Evolutionary conservation across 2,113 vertebrate species (phyloP).

Genomic region (Athene cunicularia): DNA sequence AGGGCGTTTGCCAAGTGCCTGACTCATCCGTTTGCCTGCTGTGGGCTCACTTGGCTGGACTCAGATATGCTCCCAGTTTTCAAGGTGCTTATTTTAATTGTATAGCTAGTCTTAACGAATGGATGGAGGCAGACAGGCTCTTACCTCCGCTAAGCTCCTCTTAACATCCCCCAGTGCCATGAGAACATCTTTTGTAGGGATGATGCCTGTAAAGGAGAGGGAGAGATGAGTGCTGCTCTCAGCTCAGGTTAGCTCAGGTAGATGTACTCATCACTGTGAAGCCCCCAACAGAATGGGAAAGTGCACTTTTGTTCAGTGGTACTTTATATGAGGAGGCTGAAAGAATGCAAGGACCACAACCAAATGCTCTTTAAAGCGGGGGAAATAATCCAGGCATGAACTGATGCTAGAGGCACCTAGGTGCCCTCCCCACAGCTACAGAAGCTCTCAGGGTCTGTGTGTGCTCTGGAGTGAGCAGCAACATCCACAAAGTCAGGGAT

Average conservation of each 20-base stretch:
- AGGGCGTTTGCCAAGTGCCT: not conserved
- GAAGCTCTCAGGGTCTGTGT: not conserved
- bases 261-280: not conserved
- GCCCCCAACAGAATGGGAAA: not conserved
- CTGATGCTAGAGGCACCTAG: not conserved
- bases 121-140: slow-evolving; percentile 8
- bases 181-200: slow-evolving; percentile 91
- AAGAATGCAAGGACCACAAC: not conserved
- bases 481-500: not conserved
- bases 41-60: not conserved
- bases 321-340: not conserved
- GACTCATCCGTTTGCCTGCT: slow-evolving; percentile 19
- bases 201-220: slow-evolving; percentile 77
- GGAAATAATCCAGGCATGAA: not conserved
- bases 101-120: not conserved
- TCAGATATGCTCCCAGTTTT: not conserved
- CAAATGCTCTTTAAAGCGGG: not conserved
- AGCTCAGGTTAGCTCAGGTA: not conserved
- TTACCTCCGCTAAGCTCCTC: slow-evolving; percentile 87
- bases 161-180: slow-evolving; percentile 87
- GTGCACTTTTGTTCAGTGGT: not conserved
- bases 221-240: slow-evolving; percentile 1
- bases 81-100: slow-evolving; percentile 35
- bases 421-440: not conserved
- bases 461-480: not conserved